phyloP scores from a whole-genome alignment of 2,888 invertebrate genomes.

The Agonopterix heracliana region DNA sequence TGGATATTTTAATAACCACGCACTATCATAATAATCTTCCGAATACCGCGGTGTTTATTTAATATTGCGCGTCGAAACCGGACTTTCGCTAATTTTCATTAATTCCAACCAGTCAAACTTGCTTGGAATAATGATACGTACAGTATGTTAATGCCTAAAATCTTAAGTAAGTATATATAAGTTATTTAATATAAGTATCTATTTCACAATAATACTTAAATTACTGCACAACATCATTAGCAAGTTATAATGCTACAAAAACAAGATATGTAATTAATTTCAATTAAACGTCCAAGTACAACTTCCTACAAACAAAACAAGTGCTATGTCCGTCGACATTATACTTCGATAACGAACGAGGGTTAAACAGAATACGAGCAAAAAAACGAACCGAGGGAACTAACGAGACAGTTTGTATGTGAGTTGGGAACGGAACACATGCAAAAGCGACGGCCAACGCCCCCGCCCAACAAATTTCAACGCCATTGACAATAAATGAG shows the following conservation, averaged over 20 bases:
- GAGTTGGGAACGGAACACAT: slow-evolving; percentile 35
- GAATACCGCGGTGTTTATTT: too few relatives aligned
- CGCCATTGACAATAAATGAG: slow-evolving; percentile 37
- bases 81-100: too few relatives aligned
- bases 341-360: slow-evolving; percentile 45
- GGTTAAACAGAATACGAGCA: slow-evolving; percentile 48
- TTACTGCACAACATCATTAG: too few relatives aligned
- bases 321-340: slow-evolving; percentile 38
- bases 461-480: slow-evolving; percentile 40
- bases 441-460: slow-evolving; percentile 46
- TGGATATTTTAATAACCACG: too few relatives aligned
- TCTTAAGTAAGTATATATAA: too few relatives aligned
- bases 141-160: too few relatives aligned
- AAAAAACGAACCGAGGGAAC: slow-evolving; percentile 47
- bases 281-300: slow-evolving; percentile 37
- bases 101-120: too few relatives aligned
- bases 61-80: too few relatives aligned
- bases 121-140: too few relatives aligned
- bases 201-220: too few relatives aligned
- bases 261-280: slow-evolving; percentile 35
- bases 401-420: slow-evolving; percentile 51
- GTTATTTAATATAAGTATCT: too few relatives aligned
- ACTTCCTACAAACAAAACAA: slow-evolving; percentile 47
- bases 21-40: too few relatives aligned
- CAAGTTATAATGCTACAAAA: background rate